Percentiles rank a stretch among this genome's conserved stretches.
phyloP scores from a whole-genome alignment of 2,888 invertebrate species.

The Latheticus oryzae region DNA sequence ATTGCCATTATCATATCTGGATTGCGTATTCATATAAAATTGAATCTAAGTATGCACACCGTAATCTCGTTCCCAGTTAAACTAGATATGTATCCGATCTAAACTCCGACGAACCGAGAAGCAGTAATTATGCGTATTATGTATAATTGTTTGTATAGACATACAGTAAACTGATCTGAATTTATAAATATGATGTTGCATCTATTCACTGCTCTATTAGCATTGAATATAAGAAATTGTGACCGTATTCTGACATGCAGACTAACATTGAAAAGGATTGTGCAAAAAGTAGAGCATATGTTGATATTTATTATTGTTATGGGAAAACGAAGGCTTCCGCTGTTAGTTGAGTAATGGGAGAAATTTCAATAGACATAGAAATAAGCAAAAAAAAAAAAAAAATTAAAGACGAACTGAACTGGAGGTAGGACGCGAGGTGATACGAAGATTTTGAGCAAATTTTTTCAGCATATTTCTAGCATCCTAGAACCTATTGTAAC shows the following conservation, averaged over 20 bases:
- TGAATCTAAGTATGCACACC: constrained; percentile 50
- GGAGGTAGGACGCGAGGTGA: too few relatives aligned
- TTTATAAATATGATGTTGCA: constrained; percentile 47
- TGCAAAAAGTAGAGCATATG: constrained; percentile 51
- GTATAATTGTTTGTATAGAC: constrained; percentile 61
- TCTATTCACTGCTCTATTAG: constrained; percentile 52
- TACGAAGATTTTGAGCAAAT: too few relatives aligned
- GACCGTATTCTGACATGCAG: constrained; percentile 55
- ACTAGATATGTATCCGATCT: constrained; percentile 55
- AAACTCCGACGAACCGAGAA: constrained; percentile 54
- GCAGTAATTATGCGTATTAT: constrained; percentile 60
- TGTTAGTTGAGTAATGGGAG: constrained; percentile 48
- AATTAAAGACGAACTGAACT: too few relatives aligned
- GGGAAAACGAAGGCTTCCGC: constrained; percentile 50
- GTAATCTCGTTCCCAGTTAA: constrained; percentile 54
- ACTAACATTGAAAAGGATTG: constrained; percentile 49
- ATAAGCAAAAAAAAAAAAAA: background rate
- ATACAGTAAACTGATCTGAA: constrained; percentile 44
- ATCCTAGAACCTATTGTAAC: too few relatives aligned
- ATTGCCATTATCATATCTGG: constrained; percentile 47
- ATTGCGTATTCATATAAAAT: constrained; percentile 42
- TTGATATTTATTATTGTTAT: constrained; percentile 50
- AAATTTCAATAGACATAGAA: constrained; percentile 38
- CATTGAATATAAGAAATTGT: constrained; percentile 58
- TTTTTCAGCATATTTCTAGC: too few relatives aligned